Percentiles rank a stretch among this genome's conserved stretches.
Evolutionary conservation across 2,888 invertebrate genomes (phyloP).

Genomic region (Smittia sp.): DNA sequence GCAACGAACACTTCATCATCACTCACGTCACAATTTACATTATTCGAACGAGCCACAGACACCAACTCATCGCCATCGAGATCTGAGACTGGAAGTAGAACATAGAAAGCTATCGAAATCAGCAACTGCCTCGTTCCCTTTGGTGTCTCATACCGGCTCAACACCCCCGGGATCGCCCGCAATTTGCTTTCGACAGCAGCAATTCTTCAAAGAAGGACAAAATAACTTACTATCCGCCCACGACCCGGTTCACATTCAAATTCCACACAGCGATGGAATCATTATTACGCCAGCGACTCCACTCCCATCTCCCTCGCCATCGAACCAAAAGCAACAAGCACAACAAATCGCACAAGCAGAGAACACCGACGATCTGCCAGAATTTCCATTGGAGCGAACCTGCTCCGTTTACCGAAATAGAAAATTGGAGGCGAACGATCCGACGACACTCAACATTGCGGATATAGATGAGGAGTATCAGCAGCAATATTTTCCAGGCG

Average conservation of each 20-base stretch:
- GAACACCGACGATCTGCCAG: constrained; percentile 22
- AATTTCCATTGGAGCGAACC: constrained; percentile 49
- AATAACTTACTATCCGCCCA: constrained; percentile 29
- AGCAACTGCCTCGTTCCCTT: constrained; percentile 52
- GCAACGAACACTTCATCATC: constrained; percentile 23
- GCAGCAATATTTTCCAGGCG: constrained; percentile 41
- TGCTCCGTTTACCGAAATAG: constrained; percentile 54
- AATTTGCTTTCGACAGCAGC: constrained; percentile 34
- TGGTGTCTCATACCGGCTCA: constrained; percentile 51
- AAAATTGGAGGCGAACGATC: constrained; percentile 44
- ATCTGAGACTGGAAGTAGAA: constrained; percentile 27
- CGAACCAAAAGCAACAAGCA: constrained; percentile 6
- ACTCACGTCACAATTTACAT: constrained; percentile 30
- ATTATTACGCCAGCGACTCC: constrained; percentile 55
- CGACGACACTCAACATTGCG: constrained; percentile 40
- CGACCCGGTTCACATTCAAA: constrained; percentile 16
- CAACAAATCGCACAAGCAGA: constrained; percentile 43
- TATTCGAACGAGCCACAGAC: constrained; percentile 34
- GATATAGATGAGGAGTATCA: constrained; percentile 32
- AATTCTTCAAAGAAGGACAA: constrained; percentile 29
- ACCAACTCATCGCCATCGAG: constrained; percentile 35
- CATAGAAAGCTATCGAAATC: constrained; percentile 51
- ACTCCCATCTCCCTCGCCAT: constrained; percentile 53
- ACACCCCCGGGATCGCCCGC: constrained; percentile 49
- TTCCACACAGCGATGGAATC: constrained; percentile 49